These are phyloP conservation scores for Bombycilla garrulus DNA, from an alignment of 2,113 vertebrate species.

Conservation along the genomic window DNA sequence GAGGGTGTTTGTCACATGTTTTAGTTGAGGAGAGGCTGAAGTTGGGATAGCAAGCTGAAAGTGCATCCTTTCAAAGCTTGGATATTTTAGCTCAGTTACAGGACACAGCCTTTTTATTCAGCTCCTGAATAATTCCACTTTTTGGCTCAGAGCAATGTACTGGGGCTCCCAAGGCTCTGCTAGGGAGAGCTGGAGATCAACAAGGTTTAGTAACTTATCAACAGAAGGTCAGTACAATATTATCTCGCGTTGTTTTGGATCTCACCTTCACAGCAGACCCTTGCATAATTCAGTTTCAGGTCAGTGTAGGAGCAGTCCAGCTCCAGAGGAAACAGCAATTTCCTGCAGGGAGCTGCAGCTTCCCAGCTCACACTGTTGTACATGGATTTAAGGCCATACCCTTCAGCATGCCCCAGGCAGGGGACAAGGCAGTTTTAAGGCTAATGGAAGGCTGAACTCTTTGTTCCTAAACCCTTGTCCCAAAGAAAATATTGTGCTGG, in stretches of 20 bases:
- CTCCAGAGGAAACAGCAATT: neutral
- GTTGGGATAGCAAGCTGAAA: neutral
- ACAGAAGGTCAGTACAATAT: neutral
- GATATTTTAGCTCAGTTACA: neutral
- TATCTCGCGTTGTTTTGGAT: neutral
- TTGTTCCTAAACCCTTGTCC: neutral
- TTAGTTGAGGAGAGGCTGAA: neutral
- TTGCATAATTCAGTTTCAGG: neutral
- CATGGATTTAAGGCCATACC: neutral
- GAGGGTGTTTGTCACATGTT: neutral
- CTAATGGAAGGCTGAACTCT: neutral
- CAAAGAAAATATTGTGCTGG: neutral
- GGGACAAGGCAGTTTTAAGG: neutral
- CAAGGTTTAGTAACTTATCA: fast-evolving
- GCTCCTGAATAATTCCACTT: neutral
- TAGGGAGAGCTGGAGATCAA: neutral
- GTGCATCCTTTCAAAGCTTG: neutral
- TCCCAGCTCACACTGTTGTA: neutral
- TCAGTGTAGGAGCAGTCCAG: neutral
- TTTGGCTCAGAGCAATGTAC: neutral
- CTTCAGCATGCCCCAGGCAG: neutral
- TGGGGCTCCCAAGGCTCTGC: neutral
- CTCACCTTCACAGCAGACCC: neutral
- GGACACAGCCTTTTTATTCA: neutral
- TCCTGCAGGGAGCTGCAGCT: neutral